phyloP scores from a whole-genome alignment of 2,888 invertebrate genomes.

The Nemotelus pantherinus region DNA sequence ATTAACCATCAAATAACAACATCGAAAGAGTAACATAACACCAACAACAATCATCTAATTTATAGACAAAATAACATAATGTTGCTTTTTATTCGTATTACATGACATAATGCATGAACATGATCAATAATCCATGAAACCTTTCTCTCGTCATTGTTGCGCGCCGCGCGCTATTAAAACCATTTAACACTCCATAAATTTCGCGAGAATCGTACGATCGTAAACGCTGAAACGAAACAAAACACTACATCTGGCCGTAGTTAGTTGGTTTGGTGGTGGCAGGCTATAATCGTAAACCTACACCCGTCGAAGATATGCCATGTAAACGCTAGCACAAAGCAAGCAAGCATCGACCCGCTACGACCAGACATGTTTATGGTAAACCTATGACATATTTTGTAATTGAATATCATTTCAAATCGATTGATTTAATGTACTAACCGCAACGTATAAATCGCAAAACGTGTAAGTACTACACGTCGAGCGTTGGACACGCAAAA shows the following conservation, averaged over 20 bases:
- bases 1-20: too few relatives aligned
- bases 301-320: background rate
- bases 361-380: constrained; percentile 33
- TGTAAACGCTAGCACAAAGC: background rate
- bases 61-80: background rate
- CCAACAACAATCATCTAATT: background rate
- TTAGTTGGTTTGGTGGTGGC: too few relatives aligned
- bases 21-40: background rate
- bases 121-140: background rate
- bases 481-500: too few relatives aligned
- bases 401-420: constrained; percentile 43
- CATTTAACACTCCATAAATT: constrained; percentile 36
- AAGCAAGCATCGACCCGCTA: background rate
- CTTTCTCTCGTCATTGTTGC: constrained; percentile 4
- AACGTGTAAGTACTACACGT: constrained; percentile 15
- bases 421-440: constrained; percentile 42
- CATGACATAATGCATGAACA: background rate
- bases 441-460: constrained; percentile 31
- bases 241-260: too few relatives aligned
- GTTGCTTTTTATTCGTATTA: background rate
- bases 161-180: background rate
- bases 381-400: constrained; percentile 38
- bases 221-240: too few relatives aligned
- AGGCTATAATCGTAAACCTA: background rate
- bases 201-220: background rate